phyloP scores from a whole-genome alignment of 2,797 vertebrate genomes.

The Pangasius macronema region DNA sequence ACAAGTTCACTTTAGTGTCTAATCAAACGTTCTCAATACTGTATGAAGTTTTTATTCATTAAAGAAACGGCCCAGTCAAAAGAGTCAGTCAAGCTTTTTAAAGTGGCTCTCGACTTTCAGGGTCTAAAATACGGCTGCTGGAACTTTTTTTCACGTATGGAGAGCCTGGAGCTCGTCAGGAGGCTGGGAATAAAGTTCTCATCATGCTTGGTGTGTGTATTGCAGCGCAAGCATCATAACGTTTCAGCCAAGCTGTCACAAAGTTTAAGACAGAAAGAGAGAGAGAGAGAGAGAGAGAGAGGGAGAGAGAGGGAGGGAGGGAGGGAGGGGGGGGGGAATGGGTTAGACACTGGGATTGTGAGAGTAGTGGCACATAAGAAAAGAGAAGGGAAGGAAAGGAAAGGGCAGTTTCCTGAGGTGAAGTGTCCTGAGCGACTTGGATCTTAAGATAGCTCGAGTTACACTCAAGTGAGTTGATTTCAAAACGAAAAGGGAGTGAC shows the following conservation, averaged over 20 bases:
- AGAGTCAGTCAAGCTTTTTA: not conserved
- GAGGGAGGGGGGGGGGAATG: not conserved
- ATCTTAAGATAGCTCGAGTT: not conserved
- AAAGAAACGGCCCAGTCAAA: not conserved
- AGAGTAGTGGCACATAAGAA: not conserved
- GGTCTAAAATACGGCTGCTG: conserved; percentile 26
- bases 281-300: not conserved
- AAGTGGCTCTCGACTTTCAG: conserved; percentile 8
- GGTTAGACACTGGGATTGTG: not conserved
- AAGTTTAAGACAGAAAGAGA: not conserved
- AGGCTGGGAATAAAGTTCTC: not conserved
- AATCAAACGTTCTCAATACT: not conserved
- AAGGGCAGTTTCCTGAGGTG: not conserved
- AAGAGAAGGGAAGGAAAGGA: not conserved
- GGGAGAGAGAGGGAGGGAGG: not conserved
- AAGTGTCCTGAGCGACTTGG: not conserved
- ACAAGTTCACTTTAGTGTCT: not conserved
- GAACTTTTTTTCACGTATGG: conserved; percentile 42
- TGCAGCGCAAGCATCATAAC: not conserved
- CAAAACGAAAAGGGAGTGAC: not conserved
- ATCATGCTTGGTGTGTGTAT: not conserved
- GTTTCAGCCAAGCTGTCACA: not conserved
- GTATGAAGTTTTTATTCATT: not conserved
- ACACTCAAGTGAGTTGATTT: not conserved
- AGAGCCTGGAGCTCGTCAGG: conserved; percentile 1